Conservation (phyloP, 1,140 invertebrate species). For the Rhizoglyphus robini region DNA sequence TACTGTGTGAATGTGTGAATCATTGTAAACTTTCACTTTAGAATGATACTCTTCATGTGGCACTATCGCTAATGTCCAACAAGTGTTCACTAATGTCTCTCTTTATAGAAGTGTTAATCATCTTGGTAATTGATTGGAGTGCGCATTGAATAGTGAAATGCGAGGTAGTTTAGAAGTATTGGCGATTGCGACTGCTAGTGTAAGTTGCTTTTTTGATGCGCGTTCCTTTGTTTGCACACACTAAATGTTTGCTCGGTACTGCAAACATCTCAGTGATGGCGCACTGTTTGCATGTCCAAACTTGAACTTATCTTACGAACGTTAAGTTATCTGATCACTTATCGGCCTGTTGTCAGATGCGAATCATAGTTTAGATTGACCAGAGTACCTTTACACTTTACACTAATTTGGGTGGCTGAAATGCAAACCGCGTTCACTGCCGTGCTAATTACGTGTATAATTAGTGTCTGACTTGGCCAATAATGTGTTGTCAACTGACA, state of each 20-base stretch:
- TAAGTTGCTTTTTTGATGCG: neutral
- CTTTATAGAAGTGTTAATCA: neutral
- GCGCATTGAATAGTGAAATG: neutral
- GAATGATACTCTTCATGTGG: too few species aligned
- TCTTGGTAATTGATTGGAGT: neutral
- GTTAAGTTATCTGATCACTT: neutral
- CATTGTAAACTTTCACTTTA: too few species aligned
- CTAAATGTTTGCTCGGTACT: neutral
- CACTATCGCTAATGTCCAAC: neutral
- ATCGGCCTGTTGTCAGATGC: neutral
- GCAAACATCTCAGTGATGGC: neutral
- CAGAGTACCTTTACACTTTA: neutral
- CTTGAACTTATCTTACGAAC: neutral
- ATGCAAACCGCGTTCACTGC: neutral
- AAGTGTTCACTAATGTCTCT: neutral
- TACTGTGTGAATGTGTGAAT: neutral
- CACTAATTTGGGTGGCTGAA: neutral
- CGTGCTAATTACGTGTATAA: neutral
- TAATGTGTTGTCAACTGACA: neutral
- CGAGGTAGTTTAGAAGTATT: too few species aligned
- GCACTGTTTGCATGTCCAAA: neutral
- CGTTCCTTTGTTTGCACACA: too few species aligned
- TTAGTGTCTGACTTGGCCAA: neutral
- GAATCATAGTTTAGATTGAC: neutral
- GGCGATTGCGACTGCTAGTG: too few species aligned